phyloP scores from a whole-genome alignment of 2,113 vertebrate species.

The Fregata magnificens region DNA sequence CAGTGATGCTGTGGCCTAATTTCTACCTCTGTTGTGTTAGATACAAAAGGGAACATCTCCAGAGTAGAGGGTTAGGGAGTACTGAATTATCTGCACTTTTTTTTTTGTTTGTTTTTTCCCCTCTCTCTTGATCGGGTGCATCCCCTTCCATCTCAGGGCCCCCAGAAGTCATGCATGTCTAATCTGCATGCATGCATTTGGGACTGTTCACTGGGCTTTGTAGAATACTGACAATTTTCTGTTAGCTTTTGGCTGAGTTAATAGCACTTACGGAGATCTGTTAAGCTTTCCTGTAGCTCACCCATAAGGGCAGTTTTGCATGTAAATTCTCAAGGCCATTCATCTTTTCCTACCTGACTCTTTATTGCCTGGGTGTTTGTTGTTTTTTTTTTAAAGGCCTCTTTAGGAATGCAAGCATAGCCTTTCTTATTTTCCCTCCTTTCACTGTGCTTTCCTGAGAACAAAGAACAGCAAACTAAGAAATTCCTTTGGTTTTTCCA shows the following conservation, averaged over 20 bases:
- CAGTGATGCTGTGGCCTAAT: conserved; percentile 65
- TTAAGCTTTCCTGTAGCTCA: conserved; percentile 22
- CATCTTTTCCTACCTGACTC: conserved; percentile 29
- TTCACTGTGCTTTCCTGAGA: conserved; percentile 23
- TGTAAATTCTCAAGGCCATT: conserved; percentile 51
- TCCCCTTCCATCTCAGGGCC: conserved; percentile 6
- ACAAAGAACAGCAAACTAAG: conserved; percentile 51
- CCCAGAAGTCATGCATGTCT: conserved; percentile 39
- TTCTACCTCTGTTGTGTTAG: conserved; percentile 57
- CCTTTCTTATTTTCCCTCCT: conserved; percentile 10
- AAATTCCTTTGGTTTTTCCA: conserved; percentile 43
- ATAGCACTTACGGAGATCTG: not conserved
- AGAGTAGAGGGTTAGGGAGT: conserved; percentile 27
- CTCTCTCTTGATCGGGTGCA: not conserved
- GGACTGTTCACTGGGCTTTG: conserved; percentile 13
- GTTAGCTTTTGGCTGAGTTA: conserved; percentile 56
- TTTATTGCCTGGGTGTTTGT: not conserved
- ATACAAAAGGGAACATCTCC: conserved; percentile 68
- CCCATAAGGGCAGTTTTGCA: not conserved
- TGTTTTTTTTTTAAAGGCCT: not conserved
- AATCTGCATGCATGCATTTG: not conserved
- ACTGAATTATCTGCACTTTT: conserved; percentile 33
- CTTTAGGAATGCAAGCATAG: not conserved
- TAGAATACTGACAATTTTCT: conserved; percentile 28
- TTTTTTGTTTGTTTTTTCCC: conserved; percentile 13